Evolutionary conservation across 2,888 invertebrate genomes (phyloP), one percentile per base, ranked within the genome.

Genomic region (Strigamia maritima): DNA sequence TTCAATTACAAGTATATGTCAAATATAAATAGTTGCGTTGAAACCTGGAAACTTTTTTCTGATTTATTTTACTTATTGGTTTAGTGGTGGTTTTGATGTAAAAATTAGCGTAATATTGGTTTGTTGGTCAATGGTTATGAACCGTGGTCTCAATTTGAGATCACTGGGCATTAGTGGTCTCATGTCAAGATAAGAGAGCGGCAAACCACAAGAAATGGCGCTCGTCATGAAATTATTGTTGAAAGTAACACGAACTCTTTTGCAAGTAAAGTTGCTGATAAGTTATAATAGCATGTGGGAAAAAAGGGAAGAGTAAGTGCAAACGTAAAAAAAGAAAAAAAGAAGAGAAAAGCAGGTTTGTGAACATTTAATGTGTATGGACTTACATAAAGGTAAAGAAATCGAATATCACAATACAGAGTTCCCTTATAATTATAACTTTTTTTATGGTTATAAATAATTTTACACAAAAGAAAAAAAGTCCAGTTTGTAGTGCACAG

Each of bases 101-200:
- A 54, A 54, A 54, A 54, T 54, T 54, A 54, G 54, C 19, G 19
- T n/a, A 54, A 6, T 54, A 54, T 54, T 8, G 16, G 54, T 54
- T 19, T n/a, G 19, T 54, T 54, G 54, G 54, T 54, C 54, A 54
- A 54, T 19, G 19, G 19, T 19, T 54, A n/a, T 54, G 54, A 54
- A n/a, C 54, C 54, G 54, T 54, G 54, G 54, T 19, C 54, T 54
- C n/a, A 54, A 54, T 54, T 19, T 54, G 54, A 54, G 54, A 54
- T 54, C 54, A 54, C 54, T n/a, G 54, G 54, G 54, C 54, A 54
- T 54, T 54, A 54, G 54, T 54, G 54, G 54, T 54, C 54, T 19
- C 54, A n/a, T 54, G 54, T 54, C 54, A n/a, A 19, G 54, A 54
- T 54, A 54, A 54, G 54, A 54, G 54, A 54, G 54, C 54, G 54